Percentiles rank a stretch among this genome's conserved stretches.
Evolutionary conservation across 1,140 invertebrate genomes (phyloP).

Genomic region (Cardiocondyla obscurior): DNA sequence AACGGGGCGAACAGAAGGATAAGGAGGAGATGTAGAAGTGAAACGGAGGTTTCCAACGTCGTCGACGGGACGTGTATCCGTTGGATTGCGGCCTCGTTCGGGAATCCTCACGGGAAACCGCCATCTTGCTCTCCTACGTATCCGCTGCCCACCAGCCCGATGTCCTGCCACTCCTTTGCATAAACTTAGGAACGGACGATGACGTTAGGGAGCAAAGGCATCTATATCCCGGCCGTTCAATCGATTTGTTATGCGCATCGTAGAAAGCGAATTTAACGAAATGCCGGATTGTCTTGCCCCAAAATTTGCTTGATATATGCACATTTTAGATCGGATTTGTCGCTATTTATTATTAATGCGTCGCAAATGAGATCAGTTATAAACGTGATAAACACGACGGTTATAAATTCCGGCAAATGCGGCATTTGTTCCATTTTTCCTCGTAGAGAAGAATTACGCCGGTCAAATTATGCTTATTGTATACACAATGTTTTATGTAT

Average conservation of each 20-base stretch:
- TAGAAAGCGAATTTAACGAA: slow-evolving; percentile 35
- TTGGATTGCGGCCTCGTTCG: slow-evolving; percentile 81
- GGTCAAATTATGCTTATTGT: slow-evolving; percentile 45
- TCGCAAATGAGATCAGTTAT: not conserved
- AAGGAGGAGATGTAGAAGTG: slow-evolving; percentile 43
- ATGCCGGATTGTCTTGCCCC: not conserved
- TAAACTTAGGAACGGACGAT: slow-evolving; percentile 77
- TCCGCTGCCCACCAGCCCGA: slow-evolving; percentile 65
- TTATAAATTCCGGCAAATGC: not conserved
- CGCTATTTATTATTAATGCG: not conserved
- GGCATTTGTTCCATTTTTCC: slow-evolving; percentile 9
- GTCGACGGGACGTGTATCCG: slow-evolving; percentile 78
- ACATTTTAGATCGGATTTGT: not conserved
- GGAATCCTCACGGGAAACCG: slow-evolving; percentile 77
- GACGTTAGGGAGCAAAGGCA: slow-evolving; percentile 70
- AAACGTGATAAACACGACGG: not conserved
- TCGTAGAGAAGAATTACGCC: not conserved
- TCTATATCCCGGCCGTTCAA: slow-evolving; percentile 59
- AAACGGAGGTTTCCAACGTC: slow-evolving; percentile 67
- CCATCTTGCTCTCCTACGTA: slow-evolving; percentile 78
- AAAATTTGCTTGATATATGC: not conserved
- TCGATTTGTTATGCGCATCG: slow-evolving; percentile 67
- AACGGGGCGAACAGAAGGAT: slow-evolving; percentile 15
- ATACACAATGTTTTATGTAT: slow-evolving; percentile 67
- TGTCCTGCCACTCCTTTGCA: slow-evolving; percentile 78